Evolutionary conservation across 2,888 invertebrate genomes (phyloP).

Genomic region (Macropis europaea): DNA sequence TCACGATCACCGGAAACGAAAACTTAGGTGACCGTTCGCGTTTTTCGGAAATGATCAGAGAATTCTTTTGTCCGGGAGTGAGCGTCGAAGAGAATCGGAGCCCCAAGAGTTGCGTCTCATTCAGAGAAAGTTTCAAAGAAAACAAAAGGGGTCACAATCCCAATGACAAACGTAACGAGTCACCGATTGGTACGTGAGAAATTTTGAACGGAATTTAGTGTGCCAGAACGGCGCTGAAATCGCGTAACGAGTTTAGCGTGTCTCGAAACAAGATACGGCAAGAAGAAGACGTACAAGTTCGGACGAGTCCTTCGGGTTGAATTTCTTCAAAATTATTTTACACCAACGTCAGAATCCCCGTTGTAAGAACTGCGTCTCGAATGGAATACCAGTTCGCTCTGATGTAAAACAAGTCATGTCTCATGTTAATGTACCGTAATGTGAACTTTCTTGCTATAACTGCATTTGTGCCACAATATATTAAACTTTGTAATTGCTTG

Average conservation of each 20-base stretch:
- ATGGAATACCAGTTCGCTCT: too few species aligned
- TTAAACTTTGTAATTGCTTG: too few species aligned
- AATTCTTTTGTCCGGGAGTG: background rate
- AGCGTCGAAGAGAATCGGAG: constrained; percentile 1
- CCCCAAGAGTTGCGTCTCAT: background rate
- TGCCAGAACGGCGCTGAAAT: background rate
- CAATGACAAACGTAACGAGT: constrained; percentile 7
- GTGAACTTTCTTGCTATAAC: too few species aligned
- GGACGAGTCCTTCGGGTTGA: background rate
- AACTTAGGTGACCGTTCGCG: background rate
- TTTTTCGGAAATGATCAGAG: background rate
- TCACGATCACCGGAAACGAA: background rate
- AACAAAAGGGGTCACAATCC: background rate
- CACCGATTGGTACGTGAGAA: background rate
- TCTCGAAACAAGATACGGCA: constrained; percentile 6
- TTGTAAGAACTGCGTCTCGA: too few species aligned
- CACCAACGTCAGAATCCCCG: background rate
- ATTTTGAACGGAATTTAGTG: constrained; percentile 16
- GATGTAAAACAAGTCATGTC: too few species aligned
- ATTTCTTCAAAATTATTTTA: constrained; percentile 15
- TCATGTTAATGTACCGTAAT: too few species aligned
- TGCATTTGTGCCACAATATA: too few species aligned
- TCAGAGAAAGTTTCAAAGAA: constrained; percentile 12
- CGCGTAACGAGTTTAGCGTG: constrained; percentile 6
- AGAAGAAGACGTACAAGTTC: constrained; percentile 9